phyloP scores from a whole-genome alignment of 2,888 invertebrate species.

The Catocala fraxini region DNA sequence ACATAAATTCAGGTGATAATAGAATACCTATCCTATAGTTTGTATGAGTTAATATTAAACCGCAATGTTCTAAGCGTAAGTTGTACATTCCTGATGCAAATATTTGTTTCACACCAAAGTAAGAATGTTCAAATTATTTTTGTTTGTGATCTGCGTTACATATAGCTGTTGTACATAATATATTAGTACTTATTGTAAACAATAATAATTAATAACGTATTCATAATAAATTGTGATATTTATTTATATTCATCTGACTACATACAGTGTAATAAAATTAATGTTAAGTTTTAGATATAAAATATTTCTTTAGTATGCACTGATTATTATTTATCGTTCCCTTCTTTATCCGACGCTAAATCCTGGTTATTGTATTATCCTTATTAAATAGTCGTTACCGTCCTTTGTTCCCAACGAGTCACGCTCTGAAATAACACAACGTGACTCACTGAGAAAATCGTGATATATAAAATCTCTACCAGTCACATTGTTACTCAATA shows the following conservation, averaged over 20 bases:
- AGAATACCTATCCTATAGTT: slow-evolving; percentile 20
- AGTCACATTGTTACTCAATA: too few species aligned
- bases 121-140: slow-evolving; percentile 35
- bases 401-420: too few species aligned
- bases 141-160: slow-evolving; percentile 53
- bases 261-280: slow-evolving; percentile 61
- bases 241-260: slow-evolving; percentile 49
- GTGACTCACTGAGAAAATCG: too few species aligned
- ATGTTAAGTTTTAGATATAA: slow-evolving; percentile 74
- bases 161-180: slow-evolving; percentile 19
- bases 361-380: too few species aligned
- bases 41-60: slow-evolving; percentile 6
- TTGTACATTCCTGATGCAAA: slow-evolving; percentile 39
- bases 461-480: too few species aligned
- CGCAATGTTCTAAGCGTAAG: slow-evolving; percentile 20
- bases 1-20: slow-evolving; percentile 29
- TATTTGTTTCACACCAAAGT: slow-evolving; percentile 48
- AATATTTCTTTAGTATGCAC: slow-evolving; percentile 49
- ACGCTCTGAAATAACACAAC: too few species aligned
- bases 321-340: neutral
- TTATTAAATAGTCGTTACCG: too few species aligned
- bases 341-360: too few species aligned
- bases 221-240: slow-evolving; percentile 54
- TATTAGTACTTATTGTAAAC: slow-evolving; percentile 32
- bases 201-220: slow-evolving; percentile 21